A percentile compares a stretch with the other conserved stretches of the same genome.
These are phyloP conservation scores for Pandion haliaetus DNA, from an alignment of 2,113 vertebrate species.

Conservation along the genomic window DNA sequence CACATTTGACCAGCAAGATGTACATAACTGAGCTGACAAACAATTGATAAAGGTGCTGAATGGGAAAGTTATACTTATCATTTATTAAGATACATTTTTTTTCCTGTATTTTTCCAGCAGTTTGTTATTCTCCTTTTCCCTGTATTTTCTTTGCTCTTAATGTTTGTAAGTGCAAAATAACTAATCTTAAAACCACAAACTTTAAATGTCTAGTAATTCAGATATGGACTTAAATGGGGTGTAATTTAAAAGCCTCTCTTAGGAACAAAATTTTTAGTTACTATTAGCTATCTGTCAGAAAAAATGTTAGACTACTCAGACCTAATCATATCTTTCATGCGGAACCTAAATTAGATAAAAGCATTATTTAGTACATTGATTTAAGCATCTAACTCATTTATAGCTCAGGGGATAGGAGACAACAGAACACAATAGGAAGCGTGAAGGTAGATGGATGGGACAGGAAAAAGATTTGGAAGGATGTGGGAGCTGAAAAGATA, in stretches of 20 bases:
- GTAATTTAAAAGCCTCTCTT: not conserved
- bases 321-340: not conserved
- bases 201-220: not conserved
- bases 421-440: not conserved
- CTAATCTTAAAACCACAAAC: not conserved
- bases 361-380: not conserved
- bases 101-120: not conserved
- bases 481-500: not conserved
- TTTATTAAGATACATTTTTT: not conserved
- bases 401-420: not conserved
- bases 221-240: not conserved
- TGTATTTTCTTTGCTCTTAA: not conserved
- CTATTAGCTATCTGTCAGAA: not conserved
- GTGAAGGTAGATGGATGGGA: not conserved
- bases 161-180: not conserved
- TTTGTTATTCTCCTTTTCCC: not conserved
- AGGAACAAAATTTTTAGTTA: not conserved
- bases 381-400: not conserved
- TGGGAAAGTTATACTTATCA: not conserved
- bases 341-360: not conserved
- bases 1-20: not conserved
- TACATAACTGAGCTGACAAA: not conserved
- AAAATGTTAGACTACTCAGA: not conserved
- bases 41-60: not conserved
- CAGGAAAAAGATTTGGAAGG: not conserved